phyloP scores from a whole-genome alignment of 2,113 vertebrate species.

The Sylvia atricapilla region DNA sequence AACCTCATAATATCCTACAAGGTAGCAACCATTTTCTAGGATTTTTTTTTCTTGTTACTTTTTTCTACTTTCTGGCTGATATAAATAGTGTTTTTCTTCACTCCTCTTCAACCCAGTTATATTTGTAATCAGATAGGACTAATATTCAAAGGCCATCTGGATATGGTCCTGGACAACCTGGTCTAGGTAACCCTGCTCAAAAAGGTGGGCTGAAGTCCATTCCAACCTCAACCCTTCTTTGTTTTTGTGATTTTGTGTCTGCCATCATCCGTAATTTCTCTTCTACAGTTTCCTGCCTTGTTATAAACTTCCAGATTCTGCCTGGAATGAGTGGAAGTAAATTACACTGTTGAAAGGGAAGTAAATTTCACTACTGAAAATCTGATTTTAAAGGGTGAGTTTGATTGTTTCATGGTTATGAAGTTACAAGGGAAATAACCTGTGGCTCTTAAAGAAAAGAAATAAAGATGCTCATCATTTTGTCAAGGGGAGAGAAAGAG shows the following conservation, averaged over 20 bases:
- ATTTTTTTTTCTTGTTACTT: background rate
- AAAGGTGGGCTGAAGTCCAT: background rate
- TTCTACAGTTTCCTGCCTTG: background rate
- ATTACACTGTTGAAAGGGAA: background rate
- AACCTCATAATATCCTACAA: background rate
- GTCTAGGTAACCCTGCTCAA: background rate
- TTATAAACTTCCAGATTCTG: background rate
- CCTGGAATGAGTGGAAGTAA: background rate
- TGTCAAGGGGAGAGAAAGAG: background rate
- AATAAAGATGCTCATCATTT: background rate
- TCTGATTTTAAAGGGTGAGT: background rate
- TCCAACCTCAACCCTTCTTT: background rate
- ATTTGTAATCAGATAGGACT: background rate
- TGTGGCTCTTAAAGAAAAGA: background rate
- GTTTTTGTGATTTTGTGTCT: background rate
- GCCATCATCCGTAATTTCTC: background rate
- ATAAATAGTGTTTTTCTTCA: background rate
- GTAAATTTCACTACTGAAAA: background rate
- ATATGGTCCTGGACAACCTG: background rate
- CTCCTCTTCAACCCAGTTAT: background rate
- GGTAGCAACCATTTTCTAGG: background rate
- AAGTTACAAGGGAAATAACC: background rate
- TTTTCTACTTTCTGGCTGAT: background rate
- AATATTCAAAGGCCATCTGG: background rate
- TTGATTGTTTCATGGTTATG: background rate